A percentile compares a stretch with the other conserved stretches of the same genome.
Conservation (phyloP, 2,797 vertebrate species). For the Lindbergichthys nudifrons region DNA sequence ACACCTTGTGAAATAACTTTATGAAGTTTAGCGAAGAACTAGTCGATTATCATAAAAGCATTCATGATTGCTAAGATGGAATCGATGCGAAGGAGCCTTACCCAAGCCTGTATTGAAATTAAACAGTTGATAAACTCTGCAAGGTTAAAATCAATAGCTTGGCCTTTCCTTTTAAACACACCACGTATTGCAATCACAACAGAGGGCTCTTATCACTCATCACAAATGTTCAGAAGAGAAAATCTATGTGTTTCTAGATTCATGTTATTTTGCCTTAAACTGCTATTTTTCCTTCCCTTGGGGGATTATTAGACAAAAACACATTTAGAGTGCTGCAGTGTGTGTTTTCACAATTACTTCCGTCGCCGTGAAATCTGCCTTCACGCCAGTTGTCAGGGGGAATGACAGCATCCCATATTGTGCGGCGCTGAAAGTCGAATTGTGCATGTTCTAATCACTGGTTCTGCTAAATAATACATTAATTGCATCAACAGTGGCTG, state of each 20-base stretch:
- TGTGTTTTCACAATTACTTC: slow-evolving; percentile 45
- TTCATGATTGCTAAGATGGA: slow-evolving; percentile 53
- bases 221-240: neutral
- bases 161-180: slow-evolving; percentile 43
- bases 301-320: slow-evolving; percentile 23
- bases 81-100: slow-evolving; percentile 56
- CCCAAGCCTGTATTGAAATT: slow-evolving; percentile 54
- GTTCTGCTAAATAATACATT: slow-evolving; percentile 76
- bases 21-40: slow-evolving; percentile 2
- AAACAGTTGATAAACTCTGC: slow-evolving; percentile 68
- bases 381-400: slow-evolving; percentile 35
- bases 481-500: slow-evolving; percentile 69
- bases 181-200: slow-evolving; percentile 30
- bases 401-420: slow-evolving; percentile 56
- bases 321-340: slow-evolving; percentile 14
- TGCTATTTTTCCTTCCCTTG: neutral
- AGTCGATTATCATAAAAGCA: slow-evolving; percentile 44
- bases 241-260: slow-evolving; percentile 17
- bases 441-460: slow-evolving; percentile 66
- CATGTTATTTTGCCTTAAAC: slow-evolving; percentile 12
- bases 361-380: slow-evolving; percentile 59
- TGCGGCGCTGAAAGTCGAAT: slow-evolving; percentile 48
- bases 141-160: slow-evolving; percentile 58
- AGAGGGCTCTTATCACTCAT: neutral
- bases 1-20: slow-evolving; percentile 13